phyloP scores from a whole-genome alignment of 1,140 invertebrate genomes.

The Sipha flava region DNA sequence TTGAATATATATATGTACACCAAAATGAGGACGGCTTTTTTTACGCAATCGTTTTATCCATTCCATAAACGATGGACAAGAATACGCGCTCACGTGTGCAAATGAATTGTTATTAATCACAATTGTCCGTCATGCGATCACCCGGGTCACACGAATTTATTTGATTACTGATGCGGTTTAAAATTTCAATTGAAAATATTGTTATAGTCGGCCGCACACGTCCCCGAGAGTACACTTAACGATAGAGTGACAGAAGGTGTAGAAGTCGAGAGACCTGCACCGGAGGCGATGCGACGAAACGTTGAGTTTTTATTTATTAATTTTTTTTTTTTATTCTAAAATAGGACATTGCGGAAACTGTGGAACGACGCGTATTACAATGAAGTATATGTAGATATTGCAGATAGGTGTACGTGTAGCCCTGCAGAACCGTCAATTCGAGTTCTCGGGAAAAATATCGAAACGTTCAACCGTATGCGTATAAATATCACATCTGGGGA shows the following conservation, averaged over 20 bases:
- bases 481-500: background rate
- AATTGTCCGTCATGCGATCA: background rate
- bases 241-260: no score
- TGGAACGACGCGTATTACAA: background rate
- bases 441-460: background rate
- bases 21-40: no score
- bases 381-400: no score
- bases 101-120: background rate
- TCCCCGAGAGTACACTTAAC: background rate
- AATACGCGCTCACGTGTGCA: background rate
- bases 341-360: background rate
- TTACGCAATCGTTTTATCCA: background rate
- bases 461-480: background rate
- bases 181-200: conserved; percentile 23
- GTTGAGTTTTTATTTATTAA: background rate
- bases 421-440: no score
- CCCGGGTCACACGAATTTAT: background rate
- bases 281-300: background rate
- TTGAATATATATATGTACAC: no score
- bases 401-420: no score
- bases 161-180: background rate
- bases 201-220: background rate
- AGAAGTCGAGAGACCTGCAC: no score
- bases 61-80: background rate
- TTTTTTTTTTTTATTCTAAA: background rate